Percentiles rank a stretch among this genome's conserved stretches.
Evolutionary conservation across 2,113 vertebrate species (phyloP).

Genomic region (Paratilapia polleni): DNA sequence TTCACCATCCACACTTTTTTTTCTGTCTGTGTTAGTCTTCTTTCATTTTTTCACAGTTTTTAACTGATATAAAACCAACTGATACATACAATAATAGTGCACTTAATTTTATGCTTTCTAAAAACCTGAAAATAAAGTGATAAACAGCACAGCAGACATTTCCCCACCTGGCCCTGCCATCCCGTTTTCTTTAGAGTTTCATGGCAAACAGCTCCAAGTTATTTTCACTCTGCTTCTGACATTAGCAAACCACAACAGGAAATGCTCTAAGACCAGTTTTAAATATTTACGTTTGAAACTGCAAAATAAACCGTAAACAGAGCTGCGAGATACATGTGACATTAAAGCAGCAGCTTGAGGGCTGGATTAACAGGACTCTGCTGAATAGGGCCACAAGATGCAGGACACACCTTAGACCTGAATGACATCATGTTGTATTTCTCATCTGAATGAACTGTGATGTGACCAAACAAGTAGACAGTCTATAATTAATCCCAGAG

Average conservation of each 20-base stretch:
- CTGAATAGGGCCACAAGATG: neutral
- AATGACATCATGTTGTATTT: neutral
- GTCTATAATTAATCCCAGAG: neutral
- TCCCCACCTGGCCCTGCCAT: too few relatives aligned
- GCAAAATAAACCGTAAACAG: neutral
- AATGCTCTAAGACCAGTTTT: neutral
- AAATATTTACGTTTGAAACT: constrained; percentile 6
- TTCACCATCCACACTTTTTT: too few relatives aligned
- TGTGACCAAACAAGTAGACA: neutral
- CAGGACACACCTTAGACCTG: neutral
- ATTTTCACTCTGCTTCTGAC: neutral
- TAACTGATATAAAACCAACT: too few relatives aligned
- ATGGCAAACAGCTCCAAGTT: neutral
- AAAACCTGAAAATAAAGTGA: too few relatives aligned
- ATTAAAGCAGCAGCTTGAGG: neutral
- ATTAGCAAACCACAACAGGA: neutral
- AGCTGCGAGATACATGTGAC: neutral
- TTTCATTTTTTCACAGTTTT: too few relatives aligned
- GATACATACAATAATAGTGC: too few relatives aligned
- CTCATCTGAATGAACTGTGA: neutral
- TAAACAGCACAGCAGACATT: too few relatives aligned
- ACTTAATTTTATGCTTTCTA: too few relatives aligned
- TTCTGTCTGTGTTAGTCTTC: too few relatives aligned
- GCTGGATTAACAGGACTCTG: neutral
- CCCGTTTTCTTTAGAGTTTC: neutral